These are phyloP conservation scores for Hippolais icterina DNA, from an alignment of 2,113 vertebrate species.

Conservation along the genomic window DNA sequence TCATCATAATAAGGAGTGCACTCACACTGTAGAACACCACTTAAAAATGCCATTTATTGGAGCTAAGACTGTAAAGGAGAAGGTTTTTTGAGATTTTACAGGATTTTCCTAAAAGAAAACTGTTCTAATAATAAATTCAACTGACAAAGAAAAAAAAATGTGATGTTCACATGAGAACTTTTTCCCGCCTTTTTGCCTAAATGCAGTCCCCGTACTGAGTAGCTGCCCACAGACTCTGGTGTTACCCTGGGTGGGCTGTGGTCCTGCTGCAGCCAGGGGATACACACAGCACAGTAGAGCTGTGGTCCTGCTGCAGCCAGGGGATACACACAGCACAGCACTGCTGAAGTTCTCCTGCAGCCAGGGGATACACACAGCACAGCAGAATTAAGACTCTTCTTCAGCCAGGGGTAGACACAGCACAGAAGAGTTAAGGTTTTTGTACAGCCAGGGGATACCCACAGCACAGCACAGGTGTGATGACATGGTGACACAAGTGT, in stretches of 20 bases:
- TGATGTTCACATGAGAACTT: neutral
- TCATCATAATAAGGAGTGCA: neutral
- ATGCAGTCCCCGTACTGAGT: fast-evolving
- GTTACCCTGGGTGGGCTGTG: neutral
- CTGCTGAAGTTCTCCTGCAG: neutral
- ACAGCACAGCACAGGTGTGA: neutral
- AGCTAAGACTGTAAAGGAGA: neutral
- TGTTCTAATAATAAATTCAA: neutral
- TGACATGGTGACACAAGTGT: fast-evolving
- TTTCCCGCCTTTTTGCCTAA: neutral
- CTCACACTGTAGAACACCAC: neutral
- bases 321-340: neutral
- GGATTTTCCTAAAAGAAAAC: neutral
- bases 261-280: neutral
- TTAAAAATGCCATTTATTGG: neutral
- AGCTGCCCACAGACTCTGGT: neutral
- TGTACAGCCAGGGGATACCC: neutral
- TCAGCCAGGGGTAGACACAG: neutral
- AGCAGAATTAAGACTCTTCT: neutral
- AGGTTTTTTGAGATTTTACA: neutral
- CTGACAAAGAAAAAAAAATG: neutral
- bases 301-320: neutral
- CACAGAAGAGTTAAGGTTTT: neutral
- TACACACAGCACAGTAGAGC: neutral
- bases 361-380: neutral